These are phyloP conservation scores for Xiphias gladius DNA, from an alignment of 2,113 vertebrate species.

Conservation along the genomic window DNA sequence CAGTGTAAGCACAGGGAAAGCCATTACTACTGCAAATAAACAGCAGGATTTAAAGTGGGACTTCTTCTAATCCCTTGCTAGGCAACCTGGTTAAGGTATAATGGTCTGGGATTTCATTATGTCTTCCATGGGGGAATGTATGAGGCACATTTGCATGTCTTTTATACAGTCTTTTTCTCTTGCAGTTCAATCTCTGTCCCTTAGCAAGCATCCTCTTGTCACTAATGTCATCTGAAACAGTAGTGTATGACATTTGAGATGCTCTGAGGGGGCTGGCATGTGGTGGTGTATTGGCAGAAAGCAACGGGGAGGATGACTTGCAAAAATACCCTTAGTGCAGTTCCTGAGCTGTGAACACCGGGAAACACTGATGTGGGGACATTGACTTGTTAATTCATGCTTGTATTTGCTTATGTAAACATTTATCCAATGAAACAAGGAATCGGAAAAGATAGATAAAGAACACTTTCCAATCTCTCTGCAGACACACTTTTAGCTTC, in stretches of 20 bases:
- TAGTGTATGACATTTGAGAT: conserved; percentile 62
- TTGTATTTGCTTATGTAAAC: background rate
- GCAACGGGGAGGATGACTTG: conserved; percentile 60
- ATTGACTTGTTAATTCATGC: background rate
- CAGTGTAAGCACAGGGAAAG: conserved; percentile 27
- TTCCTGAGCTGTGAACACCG: conserved; percentile 12
- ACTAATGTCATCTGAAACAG: conserved; percentile 55
- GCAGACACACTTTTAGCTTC: background rate
- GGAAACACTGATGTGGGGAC: conserved; percentile 7
- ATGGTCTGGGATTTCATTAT: conserved; percentile 52
- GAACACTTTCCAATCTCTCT: background rate
- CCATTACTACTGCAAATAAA: conserved; percentile 53
- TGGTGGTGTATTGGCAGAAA: conserved; percentile 34
- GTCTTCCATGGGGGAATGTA: background rate
- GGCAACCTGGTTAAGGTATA: conserved; percentile 44
- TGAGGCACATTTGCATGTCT: background rate
- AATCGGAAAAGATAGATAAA: background rate
- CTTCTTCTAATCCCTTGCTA: conserved; percentile 53
- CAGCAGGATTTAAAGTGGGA: conserved; percentile 33
- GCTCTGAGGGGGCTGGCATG: conserved; percentile 37
- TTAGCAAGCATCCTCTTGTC: conserved; percentile 15
- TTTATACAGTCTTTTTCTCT: background rate
- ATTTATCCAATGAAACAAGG: background rate
- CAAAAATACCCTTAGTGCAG: conserved; percentile 46
- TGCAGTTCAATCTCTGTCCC: conserved; percentile 11